Evolutionary conservation across 2,797 vertebrate genomes (phyloP).

Genomic region (Gila robusta): DNA sequence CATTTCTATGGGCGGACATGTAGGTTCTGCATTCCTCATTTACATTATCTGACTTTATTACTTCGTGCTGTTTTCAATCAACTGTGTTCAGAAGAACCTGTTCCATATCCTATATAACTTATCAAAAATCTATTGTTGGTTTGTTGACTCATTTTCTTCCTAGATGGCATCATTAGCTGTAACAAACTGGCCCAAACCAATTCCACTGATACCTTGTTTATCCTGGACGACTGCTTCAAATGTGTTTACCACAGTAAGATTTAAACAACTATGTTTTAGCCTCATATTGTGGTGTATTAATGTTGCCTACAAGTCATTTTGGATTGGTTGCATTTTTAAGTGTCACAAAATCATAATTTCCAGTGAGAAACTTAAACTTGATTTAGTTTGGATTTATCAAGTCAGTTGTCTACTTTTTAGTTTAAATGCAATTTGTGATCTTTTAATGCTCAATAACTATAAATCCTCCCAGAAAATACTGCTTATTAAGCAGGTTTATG

Average conservation of each 20-base stretch:
- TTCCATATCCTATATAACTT: neutral
- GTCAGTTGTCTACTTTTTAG: neutral
- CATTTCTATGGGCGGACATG: conserved; percentile 99
- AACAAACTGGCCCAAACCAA: conserved; percentile 97
- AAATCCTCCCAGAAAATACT: neutral
- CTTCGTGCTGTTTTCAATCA: neutral
- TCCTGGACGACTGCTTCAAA: conserved; percentile 98
- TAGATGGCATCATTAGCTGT: conserved; percentile 98
- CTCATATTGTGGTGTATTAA: neutral
- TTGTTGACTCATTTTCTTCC: neutral
- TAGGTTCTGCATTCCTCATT: conserved; percentile 75
- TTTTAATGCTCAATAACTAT: neutral
- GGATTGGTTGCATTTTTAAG: neutral
- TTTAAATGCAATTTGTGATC: neutral
- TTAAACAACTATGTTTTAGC: neutral
- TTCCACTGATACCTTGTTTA: conserved; percentile 94
- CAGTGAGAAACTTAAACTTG: neutral
- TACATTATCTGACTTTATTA: neutral
- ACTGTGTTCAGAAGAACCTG: neutral
- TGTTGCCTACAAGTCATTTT: neutral
- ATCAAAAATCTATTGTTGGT: neutral
- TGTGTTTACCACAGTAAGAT: conserved; percentile 95
- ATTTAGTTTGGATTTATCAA: neutral
- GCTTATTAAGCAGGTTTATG: neutral
- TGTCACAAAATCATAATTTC: neutral